These are phyloP conservation scores for Hedya salicella DNA, from an alignment of 2,888 invertebrate species.

Conservation along the genomic window DNA sequence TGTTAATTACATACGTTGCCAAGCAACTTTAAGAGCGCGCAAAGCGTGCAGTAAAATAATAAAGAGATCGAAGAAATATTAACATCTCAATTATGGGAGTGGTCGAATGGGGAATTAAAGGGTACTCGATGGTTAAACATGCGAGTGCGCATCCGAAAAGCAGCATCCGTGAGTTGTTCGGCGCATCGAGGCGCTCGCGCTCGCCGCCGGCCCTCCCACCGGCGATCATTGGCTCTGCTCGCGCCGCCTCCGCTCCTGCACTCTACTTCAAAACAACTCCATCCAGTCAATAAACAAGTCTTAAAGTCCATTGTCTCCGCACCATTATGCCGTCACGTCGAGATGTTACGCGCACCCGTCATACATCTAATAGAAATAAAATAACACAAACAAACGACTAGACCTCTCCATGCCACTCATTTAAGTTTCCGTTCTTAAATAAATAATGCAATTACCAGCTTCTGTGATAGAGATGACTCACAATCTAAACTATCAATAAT, in stretches of 20 bases:
- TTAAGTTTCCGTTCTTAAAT: conserved; percentile 52
- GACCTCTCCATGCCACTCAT: conserved; percentile 55
- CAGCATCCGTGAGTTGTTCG: conserved; percentile 62
- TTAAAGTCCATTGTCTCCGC: conserved; percentile 79
- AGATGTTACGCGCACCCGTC: conserved; percentile 68
- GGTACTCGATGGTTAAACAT: conserved; percentile 35
- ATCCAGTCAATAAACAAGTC: conserved; percentile 82
- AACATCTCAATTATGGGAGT: conserved; percentile 58
- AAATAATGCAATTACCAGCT: conserved; percentile 47
- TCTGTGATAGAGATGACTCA: conserved; percentile 44
- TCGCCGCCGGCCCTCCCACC: conserved; percentile 81
- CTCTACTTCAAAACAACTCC: conserved; percentile 80
- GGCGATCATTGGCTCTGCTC: conserved; percentile 75
- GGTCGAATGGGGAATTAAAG: conserved; percentile 54
- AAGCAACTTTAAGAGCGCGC: conserved; percentile 24
- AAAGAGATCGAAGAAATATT: conserved; percentile 43
- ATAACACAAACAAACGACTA: conserved; percentile 56
- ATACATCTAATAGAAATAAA: conserved; percentile 73
- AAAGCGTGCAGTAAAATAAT: conserved; percentile 25
- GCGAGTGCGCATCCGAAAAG: conserved; percentile 52
- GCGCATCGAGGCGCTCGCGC: conserved; percentile 65
- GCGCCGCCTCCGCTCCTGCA: conserved; percentile 82
- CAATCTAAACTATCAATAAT: conserved; percentile 40
- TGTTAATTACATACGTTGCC: conserved; percentile 33
- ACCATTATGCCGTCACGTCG: conserved; percentile 75